phyloP scores from a whole-genome alignment of 2,113 vertebrate genomes.

The Bubo scandiacus region DNA sequence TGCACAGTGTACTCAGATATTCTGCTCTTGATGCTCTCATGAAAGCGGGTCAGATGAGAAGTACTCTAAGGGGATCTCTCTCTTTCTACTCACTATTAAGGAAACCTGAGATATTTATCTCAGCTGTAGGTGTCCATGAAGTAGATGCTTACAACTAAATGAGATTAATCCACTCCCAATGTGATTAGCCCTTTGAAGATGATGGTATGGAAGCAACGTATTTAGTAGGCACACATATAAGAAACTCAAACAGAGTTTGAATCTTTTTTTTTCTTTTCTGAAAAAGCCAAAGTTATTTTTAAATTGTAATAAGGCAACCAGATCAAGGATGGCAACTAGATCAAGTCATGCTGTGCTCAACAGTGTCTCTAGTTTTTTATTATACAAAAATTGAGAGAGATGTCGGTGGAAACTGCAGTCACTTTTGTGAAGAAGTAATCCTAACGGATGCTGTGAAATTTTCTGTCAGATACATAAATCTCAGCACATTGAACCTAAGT shows the following conservation, averaged over 20 bases:
- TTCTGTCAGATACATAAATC: background rate
- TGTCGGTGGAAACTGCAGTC: background rate
- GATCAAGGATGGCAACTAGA: background rate
- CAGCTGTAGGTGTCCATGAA: background rate
- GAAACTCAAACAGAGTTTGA: background rate
- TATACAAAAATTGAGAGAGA: background rate
- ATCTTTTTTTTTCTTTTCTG: background rate
- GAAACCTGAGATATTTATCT: background rate
- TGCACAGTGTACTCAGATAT: background rate
- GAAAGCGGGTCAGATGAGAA: background rate
- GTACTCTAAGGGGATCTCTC: background rate
- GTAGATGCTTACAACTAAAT: background rate
- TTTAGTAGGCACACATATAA: background rate
- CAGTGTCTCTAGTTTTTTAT: background rate
- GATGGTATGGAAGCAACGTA: background rate
- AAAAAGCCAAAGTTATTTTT: background rate
- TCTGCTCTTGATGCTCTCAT: rapidly evolving
- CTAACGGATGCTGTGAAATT: background rate
- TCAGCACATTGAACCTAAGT: background rate
- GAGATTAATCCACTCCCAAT: background rate
- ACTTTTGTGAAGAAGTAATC: background rate
- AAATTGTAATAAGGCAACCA: background rate
- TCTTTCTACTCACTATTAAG: background rate
- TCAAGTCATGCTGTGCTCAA: background rate
- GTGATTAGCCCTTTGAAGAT: background rate